Evolutionary conservation across 1,140 invertebrate genomes (phyloP), one percentile per base, ranked within the genome.

Genomic region (Cyrtorhinus lividipennis): DNA sequence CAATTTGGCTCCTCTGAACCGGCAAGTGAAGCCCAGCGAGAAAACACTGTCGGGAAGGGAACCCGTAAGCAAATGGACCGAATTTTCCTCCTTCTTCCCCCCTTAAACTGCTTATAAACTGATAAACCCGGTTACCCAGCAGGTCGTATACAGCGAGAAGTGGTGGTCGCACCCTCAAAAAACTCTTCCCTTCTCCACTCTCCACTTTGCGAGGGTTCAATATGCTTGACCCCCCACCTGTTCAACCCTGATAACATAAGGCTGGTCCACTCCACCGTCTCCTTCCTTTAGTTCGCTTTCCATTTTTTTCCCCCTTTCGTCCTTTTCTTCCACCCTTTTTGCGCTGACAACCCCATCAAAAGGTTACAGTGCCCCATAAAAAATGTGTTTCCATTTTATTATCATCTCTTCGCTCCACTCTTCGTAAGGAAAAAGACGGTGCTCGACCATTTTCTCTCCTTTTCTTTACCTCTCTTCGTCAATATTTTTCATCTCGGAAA

Each of bases 351-450:
- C 58, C 58, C 58, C 27, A 59, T 59, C 58, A 59, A 59, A 59
- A 59, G 58, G 58, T 59, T 59, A 59, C 58, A 27, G 24, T 59
- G 58, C 27, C 26, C 58, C 15, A 59, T 59, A 59, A 59, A 59
- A 59, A 59, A 59, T 59, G 58, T 59, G 24, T 59, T 59, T 59
- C 58, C 58, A 59, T 59, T 59, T 59, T 59, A 59, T 59, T 59
- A 59, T 59, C 58, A 27, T 53, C 48, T 53, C 38, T n/a, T n/a
- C n/a, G n/a, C n/a, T n/a, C n/a, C n/a, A n/a, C n/a, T n/a, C n/a
- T n/a, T n/a, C n/a, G n/a, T n/a, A n/a, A n/a, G n/a, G n/a, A n/a
- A n/a, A n/a, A n/a, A n/a, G n/a, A n/a, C n/a, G n/a, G n/a, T n/a
- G n/a, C n/a, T n/a, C n/a, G n/a, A n/a, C n/a, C n/a, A n/a, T n/a